Evolutionary conservation across 2,113 vertebrate genomes (phyloP).

Genomic region (Hemiprocne comata): DNA sequence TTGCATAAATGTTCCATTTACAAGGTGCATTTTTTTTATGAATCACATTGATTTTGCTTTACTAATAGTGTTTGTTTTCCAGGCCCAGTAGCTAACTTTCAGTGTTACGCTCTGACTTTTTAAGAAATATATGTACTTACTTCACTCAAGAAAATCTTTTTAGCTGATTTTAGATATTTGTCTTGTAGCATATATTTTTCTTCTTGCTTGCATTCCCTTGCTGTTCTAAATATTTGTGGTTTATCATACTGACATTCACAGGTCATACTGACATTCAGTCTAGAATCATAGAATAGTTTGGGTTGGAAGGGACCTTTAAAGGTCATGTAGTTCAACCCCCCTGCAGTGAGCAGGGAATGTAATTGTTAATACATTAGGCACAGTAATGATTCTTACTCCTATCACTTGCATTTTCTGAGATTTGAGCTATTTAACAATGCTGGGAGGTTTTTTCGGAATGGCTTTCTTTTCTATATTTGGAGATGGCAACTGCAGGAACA

Average conservation of each 20-base stretch:
- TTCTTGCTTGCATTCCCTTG: background rate
- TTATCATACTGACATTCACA: background rate
- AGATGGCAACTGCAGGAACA: background rate
- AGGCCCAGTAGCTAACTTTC: background rate
- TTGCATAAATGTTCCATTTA: conserved; percentile 39
- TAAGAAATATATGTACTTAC: background rate
- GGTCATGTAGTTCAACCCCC: background rate
- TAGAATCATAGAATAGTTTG: too few species aligned
- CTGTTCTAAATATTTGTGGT: background rate
- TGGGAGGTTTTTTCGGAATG: background rate
- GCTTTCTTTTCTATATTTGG: background rate
- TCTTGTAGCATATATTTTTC: background rate
- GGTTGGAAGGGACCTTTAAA: background rate
- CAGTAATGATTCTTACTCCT: background rate
- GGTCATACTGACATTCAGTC: background rate
- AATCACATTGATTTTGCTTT: background rate
- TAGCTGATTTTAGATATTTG: background rate
- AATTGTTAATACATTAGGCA: background rate
- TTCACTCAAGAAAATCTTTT: background rate
- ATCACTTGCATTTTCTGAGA: background rate
- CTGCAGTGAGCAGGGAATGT: background rate
- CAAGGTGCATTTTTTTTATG: conserved; percentile 30
- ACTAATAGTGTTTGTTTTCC: background rate
- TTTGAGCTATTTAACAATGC: background rate
- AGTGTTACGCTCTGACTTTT: background rate